Evolutionary conservation across 2,888 invertebrate genomes (phyloP), one percentile per base, ranked within the genome.

Genomic region (Andricus curvator): DNA sequence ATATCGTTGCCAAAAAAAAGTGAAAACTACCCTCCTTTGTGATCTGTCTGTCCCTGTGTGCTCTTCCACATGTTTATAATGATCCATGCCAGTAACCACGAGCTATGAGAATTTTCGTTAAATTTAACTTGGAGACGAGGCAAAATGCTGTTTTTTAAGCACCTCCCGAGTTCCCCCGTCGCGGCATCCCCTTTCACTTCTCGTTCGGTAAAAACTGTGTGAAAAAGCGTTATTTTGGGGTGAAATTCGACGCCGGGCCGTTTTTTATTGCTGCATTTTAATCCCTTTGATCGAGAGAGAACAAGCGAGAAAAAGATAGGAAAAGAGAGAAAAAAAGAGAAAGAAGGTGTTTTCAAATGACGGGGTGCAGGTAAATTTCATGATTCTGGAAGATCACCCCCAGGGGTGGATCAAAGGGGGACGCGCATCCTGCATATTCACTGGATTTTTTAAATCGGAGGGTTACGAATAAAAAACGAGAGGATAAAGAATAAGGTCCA

Each of bases 181-280:
- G 64, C 84, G 81, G 80, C 78, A 81, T 77, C 83, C 84, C 85
- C 82, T 81, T 83, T 81, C 78, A 79, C 80, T 65, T 56, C 51
- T 20, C 62, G 67, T 78, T 84, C 82, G 81, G 81, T 85, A 83
- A 84, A 85, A 83, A 85, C 81, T 85, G 85, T 84, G 85, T 85
- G 85, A 92, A 92, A 92, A 92, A 92, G 88, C 92, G 92, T 93
- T 92, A 91, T 91, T 92, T 90, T 84, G 88, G 91, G 91, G 91
- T 91, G 92, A 92, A 92, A 92, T 89, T 83, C 88, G 90, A 92
- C 82, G 89, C 92, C 86, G 83, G 85, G 77, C 65, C 84, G 85
- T 78, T 83, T 85, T 83, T 83, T 70, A 51, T 76, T 77, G 41
- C n/a, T 65, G 51, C 29, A 29, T 74, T 82, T 80, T 81, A 81